Evolutionary conservation across 2,113 vertebrate species (phyloP).

Genomic region (Myotis davidii): DNA sequence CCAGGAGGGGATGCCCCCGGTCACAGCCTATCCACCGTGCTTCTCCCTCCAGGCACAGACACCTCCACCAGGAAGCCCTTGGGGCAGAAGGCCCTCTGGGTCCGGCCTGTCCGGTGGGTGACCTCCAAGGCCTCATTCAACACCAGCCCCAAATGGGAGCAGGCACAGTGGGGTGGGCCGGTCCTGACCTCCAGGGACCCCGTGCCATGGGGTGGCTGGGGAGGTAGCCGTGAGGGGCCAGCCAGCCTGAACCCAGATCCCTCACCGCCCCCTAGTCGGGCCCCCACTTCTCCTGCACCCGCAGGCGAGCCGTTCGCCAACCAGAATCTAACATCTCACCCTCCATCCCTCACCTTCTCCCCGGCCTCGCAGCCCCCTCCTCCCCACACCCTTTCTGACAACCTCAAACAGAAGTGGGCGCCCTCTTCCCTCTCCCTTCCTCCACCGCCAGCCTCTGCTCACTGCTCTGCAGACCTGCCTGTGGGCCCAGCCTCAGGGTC

Average conservation of each 20-base stretch:
- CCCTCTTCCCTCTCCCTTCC: not conserved
- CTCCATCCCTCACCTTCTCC: not conserved
- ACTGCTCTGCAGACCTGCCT: not conserved
- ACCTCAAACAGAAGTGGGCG: not conserved
- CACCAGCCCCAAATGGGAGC: not conserved
- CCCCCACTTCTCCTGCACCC: accelerated
- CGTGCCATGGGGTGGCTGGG: accelerated
- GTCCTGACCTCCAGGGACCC: not conserved
- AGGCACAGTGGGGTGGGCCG: accelerated
- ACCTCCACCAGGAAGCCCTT: not conserved
- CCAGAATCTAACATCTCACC: not conserved
- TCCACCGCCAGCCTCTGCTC: not conserved
- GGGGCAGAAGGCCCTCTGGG: accelerated
- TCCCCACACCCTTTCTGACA: not conserved
- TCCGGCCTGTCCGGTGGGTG: too few species aligned
- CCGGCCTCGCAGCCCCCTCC: accelerated
- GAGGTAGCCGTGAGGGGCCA: accelerated
- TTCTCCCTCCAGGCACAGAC: not conserved
- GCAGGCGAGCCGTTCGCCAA: accelerated
- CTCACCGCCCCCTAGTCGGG: accelerated
- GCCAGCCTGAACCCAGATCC: too few species aligned
- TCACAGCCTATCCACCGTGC: not conserved
- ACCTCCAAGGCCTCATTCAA: not conserved
- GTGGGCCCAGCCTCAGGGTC: not conserved
- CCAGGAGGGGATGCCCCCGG: accelerated